phyloP scores from a whole-genome alignment of 2,888 invertebrate species.

The Papilio demoleus region DNA sequence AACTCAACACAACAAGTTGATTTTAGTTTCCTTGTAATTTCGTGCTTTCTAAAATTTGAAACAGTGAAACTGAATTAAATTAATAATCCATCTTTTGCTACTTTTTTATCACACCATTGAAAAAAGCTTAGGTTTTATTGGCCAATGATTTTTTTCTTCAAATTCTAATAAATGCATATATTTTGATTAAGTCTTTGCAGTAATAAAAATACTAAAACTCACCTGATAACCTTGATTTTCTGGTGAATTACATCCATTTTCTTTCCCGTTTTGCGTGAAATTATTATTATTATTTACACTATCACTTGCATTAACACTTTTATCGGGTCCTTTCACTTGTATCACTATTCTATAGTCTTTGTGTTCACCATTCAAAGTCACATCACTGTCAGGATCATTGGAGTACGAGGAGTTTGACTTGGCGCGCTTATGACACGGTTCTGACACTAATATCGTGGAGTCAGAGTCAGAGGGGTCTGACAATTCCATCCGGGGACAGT shows the following conservation, averaged over 20 bases:
- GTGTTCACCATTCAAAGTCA: constrained; percentile 78
- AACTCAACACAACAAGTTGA: neutral
- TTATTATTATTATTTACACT: constrained; percentile 73
- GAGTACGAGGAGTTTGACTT: constrained; percentile 77
- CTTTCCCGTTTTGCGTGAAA: constrained; percentile 76
- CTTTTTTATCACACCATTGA: no score
- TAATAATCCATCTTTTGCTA: no score
- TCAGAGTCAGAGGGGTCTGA: constrained; percentile 96
- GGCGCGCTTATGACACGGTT: constrained; percentile 85
- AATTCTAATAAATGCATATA: no score
- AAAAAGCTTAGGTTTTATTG: no score
- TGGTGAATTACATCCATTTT: constrained; percentile 78
- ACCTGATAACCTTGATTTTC: constrained; percentile 85
- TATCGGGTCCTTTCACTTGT: constrained; percentile 84
- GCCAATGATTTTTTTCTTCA: no score
- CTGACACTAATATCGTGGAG: constrained; percentile 93
- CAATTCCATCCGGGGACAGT: constrained; percentile 91
- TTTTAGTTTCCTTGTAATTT: neutral
- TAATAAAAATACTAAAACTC: constrained; percentile 38
- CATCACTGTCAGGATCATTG: constrained; percentile 84
- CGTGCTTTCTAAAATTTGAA: no score
- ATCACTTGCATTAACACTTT: constrained; percentile 66
- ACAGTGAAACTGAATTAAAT: no score
- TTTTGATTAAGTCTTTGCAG: no score
- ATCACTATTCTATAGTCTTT: constrained; percentile 90